A percentile compares a stretch with the other conserved stretches of the same genome.
phyloP scores from a whole-genome alignment of 2,113 vertebrate species.

The Rhipidura dahli region DNA sequence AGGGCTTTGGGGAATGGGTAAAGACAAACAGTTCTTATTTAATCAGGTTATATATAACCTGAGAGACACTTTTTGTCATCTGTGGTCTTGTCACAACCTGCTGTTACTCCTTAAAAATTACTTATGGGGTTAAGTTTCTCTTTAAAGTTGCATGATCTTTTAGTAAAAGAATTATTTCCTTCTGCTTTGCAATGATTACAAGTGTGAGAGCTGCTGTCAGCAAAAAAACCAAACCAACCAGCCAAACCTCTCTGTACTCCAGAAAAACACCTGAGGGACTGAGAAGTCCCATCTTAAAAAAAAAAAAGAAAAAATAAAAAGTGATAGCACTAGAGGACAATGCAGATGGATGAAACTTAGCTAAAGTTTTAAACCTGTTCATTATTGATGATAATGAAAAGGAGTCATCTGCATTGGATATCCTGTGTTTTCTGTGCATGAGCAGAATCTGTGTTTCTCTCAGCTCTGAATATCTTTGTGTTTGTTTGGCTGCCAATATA shows the following conservation, averaged over 20 bases:
- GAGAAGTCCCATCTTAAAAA: background rate
- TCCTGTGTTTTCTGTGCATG: background rate
- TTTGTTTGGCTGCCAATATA: background rate
- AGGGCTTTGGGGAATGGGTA: constrained; percentile 71
- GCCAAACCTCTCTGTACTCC: background rate
- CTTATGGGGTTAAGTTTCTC: constrained; percentile 24
- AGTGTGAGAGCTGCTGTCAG: background rate
- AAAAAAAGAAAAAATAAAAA: background rate
- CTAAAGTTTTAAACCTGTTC: background rate
- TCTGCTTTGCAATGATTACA: constrained; percentile 40
- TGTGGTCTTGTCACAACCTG: constrained; percentile 17
- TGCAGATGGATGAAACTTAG: background rate
- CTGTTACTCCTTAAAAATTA: constrained; percentile 49
- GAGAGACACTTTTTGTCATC: constrained; percentile 51
- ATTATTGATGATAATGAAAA: background rate
- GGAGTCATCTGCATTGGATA: background rate
- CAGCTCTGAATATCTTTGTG: background rate
- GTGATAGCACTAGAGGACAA: background rate
- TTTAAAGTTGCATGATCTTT: constrained; percentile 40
- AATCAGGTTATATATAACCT: constrained; percentile 57
- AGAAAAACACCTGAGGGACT: background rate
- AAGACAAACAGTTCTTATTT: constrained; percentile 57
- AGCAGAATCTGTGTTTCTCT: background rate
- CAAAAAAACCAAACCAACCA: background rate
- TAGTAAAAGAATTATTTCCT: constrained; percentile 49